Evolutionary conservation across 2,888 invertebrate genomes (phyloP).

Genomic region (Portevinia maculata): DNA sequence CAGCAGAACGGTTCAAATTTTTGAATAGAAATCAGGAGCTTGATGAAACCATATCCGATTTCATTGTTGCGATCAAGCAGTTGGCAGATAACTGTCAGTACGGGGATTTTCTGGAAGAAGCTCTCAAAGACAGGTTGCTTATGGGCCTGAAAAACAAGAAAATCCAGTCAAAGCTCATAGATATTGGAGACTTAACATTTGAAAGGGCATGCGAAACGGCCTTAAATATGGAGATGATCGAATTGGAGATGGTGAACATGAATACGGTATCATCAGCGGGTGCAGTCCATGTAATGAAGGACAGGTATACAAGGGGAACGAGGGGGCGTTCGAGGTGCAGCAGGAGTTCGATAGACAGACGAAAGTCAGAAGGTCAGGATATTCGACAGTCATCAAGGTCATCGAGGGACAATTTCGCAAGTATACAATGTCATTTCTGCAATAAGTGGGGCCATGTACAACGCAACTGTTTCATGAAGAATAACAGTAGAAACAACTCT

Average conservation of each 20-base stretch:
- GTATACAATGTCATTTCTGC: neutral
- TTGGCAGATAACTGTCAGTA: too few species aligned
- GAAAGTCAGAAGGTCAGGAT: too few species aligned
- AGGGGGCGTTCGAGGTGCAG: neutral
- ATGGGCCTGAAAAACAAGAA: too few species aligned
- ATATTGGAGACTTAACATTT: too few species aligned
- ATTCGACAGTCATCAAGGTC: too few species aligned
- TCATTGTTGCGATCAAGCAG: neutral
- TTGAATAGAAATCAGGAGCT: slow-evolving; percentile 8
- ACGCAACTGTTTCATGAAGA: neutral
- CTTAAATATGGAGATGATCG: slow-evolving; percentile 8
- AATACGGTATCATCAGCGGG: neutral
- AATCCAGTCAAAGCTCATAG: too few species aligned
- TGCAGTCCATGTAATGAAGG: neutral
- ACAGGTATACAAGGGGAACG: neutral
- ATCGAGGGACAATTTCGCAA: neutral
- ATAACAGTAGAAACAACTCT: neutral
- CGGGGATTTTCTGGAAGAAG: too few species aligned
- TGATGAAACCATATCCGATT: neutral
- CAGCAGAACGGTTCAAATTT: slow-evolving; percentile 9
- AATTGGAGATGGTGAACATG: neutral
- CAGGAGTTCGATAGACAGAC: neutral
- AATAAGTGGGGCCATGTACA: neutral
- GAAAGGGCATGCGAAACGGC: neutral
- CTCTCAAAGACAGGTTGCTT: too few species aligned